phyloP scores from a whole-genome alignment of 2,113 vertebrate species.

The Leucoraja erinaceus region DNA sequence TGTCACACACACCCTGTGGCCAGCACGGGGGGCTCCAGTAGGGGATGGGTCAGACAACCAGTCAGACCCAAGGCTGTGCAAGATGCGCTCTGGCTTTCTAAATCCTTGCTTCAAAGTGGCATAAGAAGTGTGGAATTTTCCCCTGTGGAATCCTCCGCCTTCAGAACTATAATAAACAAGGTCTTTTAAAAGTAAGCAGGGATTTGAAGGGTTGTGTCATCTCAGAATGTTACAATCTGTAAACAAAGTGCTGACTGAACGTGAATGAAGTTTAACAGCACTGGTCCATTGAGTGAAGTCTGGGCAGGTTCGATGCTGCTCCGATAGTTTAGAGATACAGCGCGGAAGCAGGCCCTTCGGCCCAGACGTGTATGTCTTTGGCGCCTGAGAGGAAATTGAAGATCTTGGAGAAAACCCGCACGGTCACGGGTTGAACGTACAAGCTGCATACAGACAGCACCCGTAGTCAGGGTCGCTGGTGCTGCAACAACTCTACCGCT shows the following conservation, averaged over 20 bases:
- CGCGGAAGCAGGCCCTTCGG: too few species aligned
- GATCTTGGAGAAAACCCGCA: too few species aligned
- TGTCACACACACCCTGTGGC: too few species aligned
- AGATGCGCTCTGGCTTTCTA: neutral
- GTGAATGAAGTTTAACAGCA: neutral
- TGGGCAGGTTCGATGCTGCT: neutral
- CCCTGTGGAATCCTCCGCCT: neutral
- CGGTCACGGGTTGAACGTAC: too few species aligned
- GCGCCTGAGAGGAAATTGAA: too few species aligned
- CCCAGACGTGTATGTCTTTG: too few species aligned
- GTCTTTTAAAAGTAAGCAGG: neutral
- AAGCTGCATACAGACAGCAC: too few species aligned
- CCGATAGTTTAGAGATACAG: too few species aligned
- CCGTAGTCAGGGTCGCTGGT: too few species aligned
- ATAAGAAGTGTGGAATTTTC: neutral
- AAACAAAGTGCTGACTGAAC: neutral
- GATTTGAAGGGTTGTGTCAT: neutral
- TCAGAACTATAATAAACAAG: neutral
- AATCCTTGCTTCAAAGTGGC: neutral
- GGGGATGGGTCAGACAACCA: neutral
- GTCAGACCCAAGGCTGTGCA: neutral
- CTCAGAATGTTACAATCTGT: neutral
- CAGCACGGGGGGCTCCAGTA: neutral
- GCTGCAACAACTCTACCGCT: too few species aligned
- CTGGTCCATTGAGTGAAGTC: neutral